phyloP scores from a whole-genome alignment of 1,140 invertebrate genomes.

The Drosophila fuyamai region DNA sequence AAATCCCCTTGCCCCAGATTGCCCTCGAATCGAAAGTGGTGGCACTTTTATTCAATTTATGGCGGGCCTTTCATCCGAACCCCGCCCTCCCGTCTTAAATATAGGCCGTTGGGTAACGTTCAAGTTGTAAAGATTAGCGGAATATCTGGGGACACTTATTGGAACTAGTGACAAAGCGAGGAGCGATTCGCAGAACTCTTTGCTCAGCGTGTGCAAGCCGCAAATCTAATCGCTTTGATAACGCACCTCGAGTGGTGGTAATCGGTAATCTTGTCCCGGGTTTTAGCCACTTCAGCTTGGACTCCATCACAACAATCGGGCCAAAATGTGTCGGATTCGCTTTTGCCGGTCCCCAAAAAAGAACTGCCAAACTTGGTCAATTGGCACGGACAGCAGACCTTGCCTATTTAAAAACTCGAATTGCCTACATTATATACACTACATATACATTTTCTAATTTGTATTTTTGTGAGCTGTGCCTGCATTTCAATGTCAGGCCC shows the following conservation, averaged over 20 bases:
- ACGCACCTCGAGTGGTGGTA: slow-evolving; percentile 17
- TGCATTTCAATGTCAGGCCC: slow-evolving; percentile 44
- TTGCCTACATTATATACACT: neutral
- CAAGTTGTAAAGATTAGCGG: slow-evolving; percentile 36
- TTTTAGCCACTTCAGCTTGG: slow-evolving; percentile 16
- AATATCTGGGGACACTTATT: slow-evolving; percentile 27
- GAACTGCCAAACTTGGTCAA: slow-evolving; percentile 42
- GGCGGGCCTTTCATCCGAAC: no score
- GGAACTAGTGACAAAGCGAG: slow-evolving; percentile 2
- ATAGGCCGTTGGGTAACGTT: slow-evolving; percentile 30
- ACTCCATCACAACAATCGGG: neutral
- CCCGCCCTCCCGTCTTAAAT: neutral
- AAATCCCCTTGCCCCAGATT: neutral
- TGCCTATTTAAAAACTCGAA: neutral
- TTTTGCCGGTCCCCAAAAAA: neutral
- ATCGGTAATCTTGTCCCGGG: neutral
- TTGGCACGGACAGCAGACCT: slow-evolving; percentile 15
- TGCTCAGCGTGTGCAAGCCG: slow-evolving; percentile 9
- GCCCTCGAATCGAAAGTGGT: neutral
- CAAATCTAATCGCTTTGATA: slow-evolving; percentile 47
- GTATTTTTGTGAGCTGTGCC: slow-evolving; percentile 11
- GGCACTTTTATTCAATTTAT: slow-evolving; percentile 7
- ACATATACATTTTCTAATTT: slow-evolving; percentile 1
- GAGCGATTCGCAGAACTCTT: slow-evolving; percentile 2
- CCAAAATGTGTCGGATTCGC: neutral